Evolutionary conservation across 2,797 vertebrate species (phyloP), one percentile per base, ranked within the genome.

Genomic region (Acropternis orthonyx): DNA sequence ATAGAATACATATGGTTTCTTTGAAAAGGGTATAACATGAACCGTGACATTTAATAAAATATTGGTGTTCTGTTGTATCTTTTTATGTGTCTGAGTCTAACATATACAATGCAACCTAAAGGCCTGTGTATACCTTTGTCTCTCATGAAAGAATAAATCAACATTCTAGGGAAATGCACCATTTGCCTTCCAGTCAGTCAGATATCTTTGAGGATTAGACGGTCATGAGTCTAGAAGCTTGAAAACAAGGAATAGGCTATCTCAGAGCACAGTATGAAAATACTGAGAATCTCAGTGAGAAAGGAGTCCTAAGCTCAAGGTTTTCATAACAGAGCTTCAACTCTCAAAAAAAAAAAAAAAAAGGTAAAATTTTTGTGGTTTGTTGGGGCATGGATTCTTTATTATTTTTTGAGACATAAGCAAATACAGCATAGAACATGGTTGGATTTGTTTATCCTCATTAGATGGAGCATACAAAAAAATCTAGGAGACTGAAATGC

Each of bases 321-420:
- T 84, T 83, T 58, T 27, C 7, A 17, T 41, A 59, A 74, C 1
- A 74, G 46, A 51, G 8, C 20, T 89, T 68, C n/a, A 83, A 37
- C 11, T 55, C 52, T 17, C 28, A 12, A 32, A 80, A 84, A 59
- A 62, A 69, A 59, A 36, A 34, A 18, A 2, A 37, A 51, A 36
- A 36, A 26, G 3, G 3, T 36, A 30, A 26, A 23, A 49, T 12
- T 6, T 18, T 28, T 91, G 74, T 59, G 0, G 8, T 39, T 46
- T 81, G 2, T 22, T 51, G 7, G 6, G 17, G 3, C 4, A 23
- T 34, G 12, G 6, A 0, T 7, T 3, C 13, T 54, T 23, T n/a
- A 24, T 44, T 0, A 3, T 22, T 71, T 91, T 78, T 63, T 13
- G 21, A 66, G 5, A 44, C 44, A 67, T 7, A 43, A 43, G 8